Percentiles rank a stretch among this genome's conserved stretches.
These are phyloP conservation scores for Tychaedon coryphoeus DNA, from an alignment of 2,113 vertebrate genomes.

Conservation along the genomic window DNA sequence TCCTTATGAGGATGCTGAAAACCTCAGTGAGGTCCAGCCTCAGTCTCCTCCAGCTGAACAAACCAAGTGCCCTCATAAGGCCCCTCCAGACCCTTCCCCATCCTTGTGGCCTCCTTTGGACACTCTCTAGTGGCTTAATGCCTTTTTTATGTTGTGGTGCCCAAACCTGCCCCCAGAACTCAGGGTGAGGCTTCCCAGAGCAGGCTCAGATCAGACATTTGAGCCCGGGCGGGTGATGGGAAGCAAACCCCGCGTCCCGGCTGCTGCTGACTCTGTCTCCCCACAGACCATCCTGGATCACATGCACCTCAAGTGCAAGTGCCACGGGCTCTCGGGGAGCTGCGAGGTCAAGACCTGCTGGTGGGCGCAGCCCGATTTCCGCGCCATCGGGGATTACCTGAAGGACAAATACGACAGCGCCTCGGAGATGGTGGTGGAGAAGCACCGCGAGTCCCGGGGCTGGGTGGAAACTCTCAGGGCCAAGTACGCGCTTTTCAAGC, in stretches of 20 bases:
- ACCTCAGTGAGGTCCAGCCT: neutral
- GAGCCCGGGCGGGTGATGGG: neutral
- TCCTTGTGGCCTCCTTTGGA: neutral
- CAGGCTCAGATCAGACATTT: neutral
- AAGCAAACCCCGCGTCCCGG: rapidly evolving
- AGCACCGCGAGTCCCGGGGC: constrained; percentile 92
- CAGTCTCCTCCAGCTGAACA: neutral
- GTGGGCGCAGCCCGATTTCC: constrained; percentile 97
- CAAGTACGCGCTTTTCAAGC: constrained; percentile 96
- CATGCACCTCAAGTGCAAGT: constrained; percentile 98
- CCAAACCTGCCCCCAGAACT: neutral
- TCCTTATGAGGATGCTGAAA: neutral
- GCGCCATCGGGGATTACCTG: constrained; percentile 93
- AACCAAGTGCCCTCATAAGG: neutral
- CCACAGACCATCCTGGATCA: constrained; percentile 94
- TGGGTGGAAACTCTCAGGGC: constrained; percentile 97
- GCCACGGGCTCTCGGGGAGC: constrained; percentile 95
- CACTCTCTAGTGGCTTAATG: neutral
- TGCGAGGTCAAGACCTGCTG: constrained; percentile 99
- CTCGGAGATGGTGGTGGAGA: constrained; percentile 98
- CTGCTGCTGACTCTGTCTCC: neutral
- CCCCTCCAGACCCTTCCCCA: neutral
- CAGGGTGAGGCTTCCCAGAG: neutral
- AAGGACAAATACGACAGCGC: constrained; percentile 99
- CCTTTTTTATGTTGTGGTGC: neutral